Evolutionary conservation across 2,888 invertebrate genomes (phyloP).

Genomic region (Autographa gamma): DNA sequence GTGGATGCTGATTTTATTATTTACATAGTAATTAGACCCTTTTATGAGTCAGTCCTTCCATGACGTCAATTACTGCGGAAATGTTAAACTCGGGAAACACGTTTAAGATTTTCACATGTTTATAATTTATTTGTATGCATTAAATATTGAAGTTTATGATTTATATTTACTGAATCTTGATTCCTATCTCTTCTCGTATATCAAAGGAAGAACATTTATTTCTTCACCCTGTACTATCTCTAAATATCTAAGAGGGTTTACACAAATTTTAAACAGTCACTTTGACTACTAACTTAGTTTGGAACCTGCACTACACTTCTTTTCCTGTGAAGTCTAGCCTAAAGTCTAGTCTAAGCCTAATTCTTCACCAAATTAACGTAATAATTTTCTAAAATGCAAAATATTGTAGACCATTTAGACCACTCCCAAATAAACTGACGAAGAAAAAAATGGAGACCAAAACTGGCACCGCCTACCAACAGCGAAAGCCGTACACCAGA

Average conservation of each 20-base stretch:
- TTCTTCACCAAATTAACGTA: too few relatives aligned
- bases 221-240: too few relatives aligned
- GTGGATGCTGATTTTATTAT: neutral
- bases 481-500: neutral
- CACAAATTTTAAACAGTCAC: too few relatives aligned
- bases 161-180: neutral
- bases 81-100: constrained; percentile 8
- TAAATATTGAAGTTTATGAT: neutral
- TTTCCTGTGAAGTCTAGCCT: too few relatives aligned
- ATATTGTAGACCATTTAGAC: too few relatives aligned
- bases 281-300: too few relatives aligned
- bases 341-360: too few relatives aligned
- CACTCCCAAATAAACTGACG: neutral
- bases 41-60: neutral
- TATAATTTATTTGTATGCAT: neutral
- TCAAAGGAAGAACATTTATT: too few relatives aligned
- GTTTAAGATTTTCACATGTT: neutral
- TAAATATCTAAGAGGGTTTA: too few relatives aligned
- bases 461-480: neutral
- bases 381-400: too few relatives aligned
- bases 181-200: neutral
- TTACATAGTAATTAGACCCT: neutral
- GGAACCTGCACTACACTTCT: too few relatives aligned
- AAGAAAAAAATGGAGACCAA: neutral
- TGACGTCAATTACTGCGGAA: neutral